Evolutionary conservation across 2,888 invertebrate species (phyloP), one percentile per base, ranked within the genome.

Genomic region (Patella pellucida): DNA sequence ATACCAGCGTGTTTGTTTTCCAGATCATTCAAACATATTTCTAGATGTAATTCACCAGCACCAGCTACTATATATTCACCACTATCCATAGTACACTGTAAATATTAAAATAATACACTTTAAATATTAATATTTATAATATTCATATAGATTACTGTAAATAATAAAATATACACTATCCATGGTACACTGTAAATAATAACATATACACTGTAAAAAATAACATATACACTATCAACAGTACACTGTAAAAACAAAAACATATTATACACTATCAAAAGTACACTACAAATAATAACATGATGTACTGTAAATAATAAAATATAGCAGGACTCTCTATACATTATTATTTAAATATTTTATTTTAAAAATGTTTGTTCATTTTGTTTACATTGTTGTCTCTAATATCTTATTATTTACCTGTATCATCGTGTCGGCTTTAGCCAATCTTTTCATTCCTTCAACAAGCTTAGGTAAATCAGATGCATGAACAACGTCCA

Each of bases 1-100:
- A 99, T 97, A 93, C 98, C 97, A 82, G 99, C 99, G 90, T 99
- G 99, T 92, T 99, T 99, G 91, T 99, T 98, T 92, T 99, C 99
- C 82, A 90, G 92, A 97, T 94, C 94, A 88, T 99, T 99, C 86
- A 99, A 93, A 92, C 99, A 99, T 92, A 99, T 99, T 93, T 99
- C 99, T 92, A 99, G 95, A 93, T 99, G 99, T 88, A 99, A 93
- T 92, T 99, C 99, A 89, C 99, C 99, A 84, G 99, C 99, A 84
- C 99, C 99, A 84, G 99, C 99, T 89, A 99, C 97, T 91, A 99
- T 98, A 92, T 99, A 98, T 92, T 99, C 99, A 83, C 99, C 98
- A 76, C 97, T 98, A 93, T 99, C 98, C 91, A 96, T 97, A 92
- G 97, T 96, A 93, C 98, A 99, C 93, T 99, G 97, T 41, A 82